phyloP scores from a whole-genome alignment of 2,113 vertebrate species.

The Pangasianodon gigas region DNA sequence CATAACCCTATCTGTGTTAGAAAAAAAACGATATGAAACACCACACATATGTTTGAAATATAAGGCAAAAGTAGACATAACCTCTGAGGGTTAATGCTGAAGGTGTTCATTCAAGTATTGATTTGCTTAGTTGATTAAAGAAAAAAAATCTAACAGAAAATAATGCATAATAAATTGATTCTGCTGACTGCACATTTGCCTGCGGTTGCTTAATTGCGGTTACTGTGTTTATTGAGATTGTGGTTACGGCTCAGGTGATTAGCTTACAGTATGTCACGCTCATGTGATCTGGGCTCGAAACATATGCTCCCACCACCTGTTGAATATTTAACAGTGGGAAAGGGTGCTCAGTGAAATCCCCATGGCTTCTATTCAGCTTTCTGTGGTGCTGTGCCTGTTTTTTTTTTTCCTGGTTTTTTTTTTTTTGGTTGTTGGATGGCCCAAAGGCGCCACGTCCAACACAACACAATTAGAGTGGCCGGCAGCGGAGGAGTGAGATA shows the following conservation, averaged over 20 bases:
- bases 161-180: background rate
- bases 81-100: background rate
- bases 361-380: slow-evolving; percentile 40
- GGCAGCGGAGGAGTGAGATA: slow-evolving; percentile 58
- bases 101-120: background rate
- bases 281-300: slow-evolving; percentile 32
- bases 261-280: slow-evolving; percentile 32
- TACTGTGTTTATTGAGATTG: slow-evolving; percentile 2
- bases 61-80: background rate
- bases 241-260: slow-evolving; percentile 31
- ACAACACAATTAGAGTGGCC: slow-evolving; percentile 58
- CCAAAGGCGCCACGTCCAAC: slow-evolving; percentile 52
- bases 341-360: slow-evolving; percentile 17
- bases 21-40: background rate
- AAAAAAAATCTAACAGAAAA: background rate
- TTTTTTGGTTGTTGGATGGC: slow-evolving; percentile 27
- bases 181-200: background rate
- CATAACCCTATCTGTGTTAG: background rate
- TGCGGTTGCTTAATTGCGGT: slow-evolving; percentile 11
- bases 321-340: slow-evolving; percentile 56
- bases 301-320: slow-evolving; percentile 58
- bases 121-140: background rate
- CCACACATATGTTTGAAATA: background rate
- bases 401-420: background rate
- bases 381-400: slow-evolving; percentile 18